A percentile compares a stretch with the other conserved stretches of the same genome.
Evolutionary conservation across 2,797 vertebrate genomes (phyloP).

Genomic region (Crax fasciolata): DNA sequence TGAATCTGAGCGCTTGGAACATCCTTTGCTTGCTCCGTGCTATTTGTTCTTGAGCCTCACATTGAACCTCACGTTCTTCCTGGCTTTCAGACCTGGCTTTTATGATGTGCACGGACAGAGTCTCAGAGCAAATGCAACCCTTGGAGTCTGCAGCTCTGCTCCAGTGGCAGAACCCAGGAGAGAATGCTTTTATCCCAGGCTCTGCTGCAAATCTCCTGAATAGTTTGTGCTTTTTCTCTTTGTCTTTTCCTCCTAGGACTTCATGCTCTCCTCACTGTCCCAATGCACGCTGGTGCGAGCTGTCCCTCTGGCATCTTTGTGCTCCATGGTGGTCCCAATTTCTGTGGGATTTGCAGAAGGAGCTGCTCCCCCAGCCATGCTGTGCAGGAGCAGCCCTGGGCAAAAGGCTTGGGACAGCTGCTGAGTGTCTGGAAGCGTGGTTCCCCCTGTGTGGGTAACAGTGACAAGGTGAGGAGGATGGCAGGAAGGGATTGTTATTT

Average conservation of each 20-base stretch:
- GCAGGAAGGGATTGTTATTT: background rate
- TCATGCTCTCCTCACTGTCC: background rate
- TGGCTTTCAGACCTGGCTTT: constrained; percentile 10
- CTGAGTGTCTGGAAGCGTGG: background rate
- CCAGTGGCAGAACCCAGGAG: background rate
- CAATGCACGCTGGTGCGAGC: rapidly evolving
- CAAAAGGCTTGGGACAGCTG: background rate
- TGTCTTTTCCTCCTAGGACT: background rate
- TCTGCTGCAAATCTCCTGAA: background rate
- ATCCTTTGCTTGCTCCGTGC: background rate
- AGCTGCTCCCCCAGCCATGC: background rate
- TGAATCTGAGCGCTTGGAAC: background rate
- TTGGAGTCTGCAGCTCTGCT: background rate
- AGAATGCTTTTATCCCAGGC: constrained; percentile 1
- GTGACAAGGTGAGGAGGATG: background rate
- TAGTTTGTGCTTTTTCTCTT: background rate
- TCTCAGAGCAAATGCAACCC: background rate
- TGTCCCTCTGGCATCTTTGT: background rate
- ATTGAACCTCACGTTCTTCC: background rate
- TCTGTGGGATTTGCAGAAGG: background rate
- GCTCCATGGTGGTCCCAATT: background rate
- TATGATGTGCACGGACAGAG: background rate
- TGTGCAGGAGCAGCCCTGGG: background rate
- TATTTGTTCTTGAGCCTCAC: constrained; percentile 32
- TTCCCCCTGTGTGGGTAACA: background rate